Conservation (phyloP, 2,797 vertebrate species). For the Pterois miles region DNA sequence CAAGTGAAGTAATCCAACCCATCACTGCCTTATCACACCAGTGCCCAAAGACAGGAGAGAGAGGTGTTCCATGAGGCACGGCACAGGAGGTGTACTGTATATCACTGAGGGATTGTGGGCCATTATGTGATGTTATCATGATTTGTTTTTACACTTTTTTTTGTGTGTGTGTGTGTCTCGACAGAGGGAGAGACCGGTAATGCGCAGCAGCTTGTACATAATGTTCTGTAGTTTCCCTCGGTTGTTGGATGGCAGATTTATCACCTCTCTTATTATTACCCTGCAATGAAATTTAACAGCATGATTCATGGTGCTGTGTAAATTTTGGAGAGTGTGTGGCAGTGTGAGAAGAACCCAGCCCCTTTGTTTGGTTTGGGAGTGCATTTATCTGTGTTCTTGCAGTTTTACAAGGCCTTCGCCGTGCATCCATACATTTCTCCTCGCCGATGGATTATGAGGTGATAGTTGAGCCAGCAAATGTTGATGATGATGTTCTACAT, state of each 20-base stretch:
- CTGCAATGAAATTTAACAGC: slow-evolving; percentile 36
- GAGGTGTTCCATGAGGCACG: slow-evolving; percentile 60
- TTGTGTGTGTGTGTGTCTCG: not conserved
- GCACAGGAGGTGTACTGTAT: slow-evolving; percentile 62
- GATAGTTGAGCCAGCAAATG: slow-evolving; percentile 1
- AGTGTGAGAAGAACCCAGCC: slow-evolving; percentile 3
- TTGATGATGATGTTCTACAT: not conserved
- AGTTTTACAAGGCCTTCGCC: not conserved
- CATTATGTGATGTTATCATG: slow-evolving; percentile 49
- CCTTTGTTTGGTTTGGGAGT: slow-evolving; percentile 12
- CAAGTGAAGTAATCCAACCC: slow-evolving; percentile 77
- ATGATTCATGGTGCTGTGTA: slow-evolving; percentile 33
- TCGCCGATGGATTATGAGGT: not conserved
- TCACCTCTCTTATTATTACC: slow-evolving; percentile 33
- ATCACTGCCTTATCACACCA: slow-evolving; percentile 79
- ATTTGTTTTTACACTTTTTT: slow-evolving; percentile 34
- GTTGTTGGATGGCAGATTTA: slow-evolving; percentile 41
- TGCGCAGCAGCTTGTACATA: slow-evolving; percentile 22
- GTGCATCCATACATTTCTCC: not conserved
- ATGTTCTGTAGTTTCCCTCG: slow-evolving; percentile 35
- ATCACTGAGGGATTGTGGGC: slow-evolving; percentile 52
- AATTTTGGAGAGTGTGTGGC: slow-evolving; percentile 4
- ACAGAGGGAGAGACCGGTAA: not conserved
- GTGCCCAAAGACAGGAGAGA: slow-evolving; percentile 77
- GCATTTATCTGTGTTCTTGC: not conserved